Percentiles rank a stretch among this genome's conserved stretches.
Evolutionary conservation across 2,797 vertebrate genomes (phyloP).

Genomic region (Rhinophrynus dorsalis): DNA sequence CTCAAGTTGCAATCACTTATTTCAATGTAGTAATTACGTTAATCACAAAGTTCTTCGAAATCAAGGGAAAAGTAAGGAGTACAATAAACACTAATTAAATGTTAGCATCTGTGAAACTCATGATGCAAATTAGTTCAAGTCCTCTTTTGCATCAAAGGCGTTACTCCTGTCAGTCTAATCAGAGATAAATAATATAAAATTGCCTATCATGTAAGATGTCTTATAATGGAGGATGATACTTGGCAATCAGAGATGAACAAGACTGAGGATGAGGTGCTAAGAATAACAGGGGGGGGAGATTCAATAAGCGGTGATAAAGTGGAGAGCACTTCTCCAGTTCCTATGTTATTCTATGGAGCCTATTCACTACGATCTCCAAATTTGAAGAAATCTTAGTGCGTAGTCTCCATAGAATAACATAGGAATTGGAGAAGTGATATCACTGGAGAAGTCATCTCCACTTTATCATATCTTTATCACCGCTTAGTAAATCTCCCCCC

Average conservation of each 20-base stretch:
- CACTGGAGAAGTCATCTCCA: no score
- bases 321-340: no score
- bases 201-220: neutral
- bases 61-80: neutral
- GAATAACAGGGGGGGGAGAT: no score
- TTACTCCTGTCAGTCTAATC: neutral
- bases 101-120: neutral
- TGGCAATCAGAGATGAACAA: conserved; percentile 3
- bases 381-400: no score
- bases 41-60: neutral
- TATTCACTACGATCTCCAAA: no score
- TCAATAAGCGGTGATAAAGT: no score
- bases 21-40: neutral
- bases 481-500: no score
- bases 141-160: no score
- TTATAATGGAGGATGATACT: neutral
- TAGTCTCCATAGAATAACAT: no score
- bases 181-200: neutral
- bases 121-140: neutral
- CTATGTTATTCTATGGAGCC: no score
- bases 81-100: conserved; percentile 15
- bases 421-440: no score
- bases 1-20: neutral
- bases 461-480: no score
- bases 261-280: neutral